These are phyloP conservation scores for Lampris incognitus DNA, from an alignment of 2,113 vertebrate genomes.

Conservation along the genomic window DNA sequence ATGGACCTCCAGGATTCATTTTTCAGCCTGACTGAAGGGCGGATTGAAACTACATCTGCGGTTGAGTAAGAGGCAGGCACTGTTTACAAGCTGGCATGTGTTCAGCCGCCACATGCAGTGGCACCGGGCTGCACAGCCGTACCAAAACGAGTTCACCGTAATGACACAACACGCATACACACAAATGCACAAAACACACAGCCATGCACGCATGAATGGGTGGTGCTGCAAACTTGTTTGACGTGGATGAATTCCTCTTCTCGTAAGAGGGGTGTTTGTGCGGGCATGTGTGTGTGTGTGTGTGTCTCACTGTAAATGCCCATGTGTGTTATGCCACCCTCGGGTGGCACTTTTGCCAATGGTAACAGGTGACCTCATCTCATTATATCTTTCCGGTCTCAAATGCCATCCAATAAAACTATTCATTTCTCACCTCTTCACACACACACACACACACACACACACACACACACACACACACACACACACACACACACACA, in stretches of 20 bases:
- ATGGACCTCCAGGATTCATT: constrained; percentile 74
- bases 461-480: too few species aligned
- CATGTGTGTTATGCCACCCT: constrained; percentile 57
- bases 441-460: too few species aligned
- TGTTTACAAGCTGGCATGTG: constrained; percentile 67
- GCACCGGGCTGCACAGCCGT: constrained; percentile 38
- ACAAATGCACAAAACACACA: not conserved
- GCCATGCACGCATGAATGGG: constrained; percentile 33
- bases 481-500: too few species aligned
- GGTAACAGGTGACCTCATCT: constrained; percentile 75
- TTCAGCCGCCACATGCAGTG: constrained; percentile 65
- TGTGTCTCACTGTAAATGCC: constrained; percentile 28
- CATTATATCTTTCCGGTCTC: constrained; percentile 58
- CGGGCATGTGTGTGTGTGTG: constrained; percentile 4
- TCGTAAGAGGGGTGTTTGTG: constrained; percentile 31
- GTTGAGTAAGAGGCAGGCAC: constrained; percentile 47
- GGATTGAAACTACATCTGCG: constrained; percentile 67
- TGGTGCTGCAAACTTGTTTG: constrained; percentile 44
- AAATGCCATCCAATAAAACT: constrained; percentile 64
- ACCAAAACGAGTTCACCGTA: constrained; percentile 25
- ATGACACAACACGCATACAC: constrained; percentile 40
- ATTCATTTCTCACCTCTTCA: constrained; percentile 66
- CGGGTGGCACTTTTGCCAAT: constrained; percentile 60
- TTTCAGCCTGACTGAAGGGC: constrained; percentile 63
- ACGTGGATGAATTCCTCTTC: constrained; percentile 34